Conservation (phyloP, 2,888 invertebrate species). For the Callimorpha dominula region DNA sequence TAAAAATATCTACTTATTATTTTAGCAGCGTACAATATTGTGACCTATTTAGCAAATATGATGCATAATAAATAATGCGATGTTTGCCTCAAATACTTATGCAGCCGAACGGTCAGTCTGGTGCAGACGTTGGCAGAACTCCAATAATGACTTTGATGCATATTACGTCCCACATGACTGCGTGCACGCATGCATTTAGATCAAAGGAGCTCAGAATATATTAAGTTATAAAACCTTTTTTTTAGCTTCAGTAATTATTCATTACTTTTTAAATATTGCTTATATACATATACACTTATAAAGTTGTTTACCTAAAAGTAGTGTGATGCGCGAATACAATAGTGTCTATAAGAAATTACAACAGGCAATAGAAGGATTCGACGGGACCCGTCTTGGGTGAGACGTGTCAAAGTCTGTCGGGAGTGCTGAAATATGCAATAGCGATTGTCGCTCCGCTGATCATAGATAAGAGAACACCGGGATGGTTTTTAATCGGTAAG, state of each 20-base stretch:
- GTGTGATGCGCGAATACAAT: too few species aligned
- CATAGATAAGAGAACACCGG: too few species aligned
- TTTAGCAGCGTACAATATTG: constrained; percentile 4
- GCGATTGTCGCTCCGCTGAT: too few species aligned
- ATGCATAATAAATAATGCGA: constrained; percentile 9
- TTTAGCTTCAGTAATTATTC: neutral
- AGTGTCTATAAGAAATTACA: too few species aligned
- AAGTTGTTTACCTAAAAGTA: too few species aligned
- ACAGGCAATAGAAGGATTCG: too few species aligned
- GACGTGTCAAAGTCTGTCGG: too few species aligned
- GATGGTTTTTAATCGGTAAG: too few species aligned
- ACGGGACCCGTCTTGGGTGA: too few species aligned
- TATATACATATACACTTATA: too few species aligned
- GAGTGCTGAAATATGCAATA: too few species aligned
- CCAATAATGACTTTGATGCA: constrained; percentile 67
- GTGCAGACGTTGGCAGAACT: constrained; percentile 52
- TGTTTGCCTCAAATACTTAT: constrained; percentile 27
- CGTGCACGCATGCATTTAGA: constrained; percentile 40
- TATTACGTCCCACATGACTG: constrained; percentile 65
- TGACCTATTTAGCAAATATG: constrained; percentile 10
- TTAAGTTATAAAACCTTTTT: neutral
- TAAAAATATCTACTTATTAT: neutral
- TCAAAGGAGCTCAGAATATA: constrained; percentile 27
- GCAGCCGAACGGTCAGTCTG: constrained; percentile 19
- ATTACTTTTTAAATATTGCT: neutral